Base-by-base conservation (phyloP, 2,797 vertebrate species). In the Margarornis squamiger region DNA sequence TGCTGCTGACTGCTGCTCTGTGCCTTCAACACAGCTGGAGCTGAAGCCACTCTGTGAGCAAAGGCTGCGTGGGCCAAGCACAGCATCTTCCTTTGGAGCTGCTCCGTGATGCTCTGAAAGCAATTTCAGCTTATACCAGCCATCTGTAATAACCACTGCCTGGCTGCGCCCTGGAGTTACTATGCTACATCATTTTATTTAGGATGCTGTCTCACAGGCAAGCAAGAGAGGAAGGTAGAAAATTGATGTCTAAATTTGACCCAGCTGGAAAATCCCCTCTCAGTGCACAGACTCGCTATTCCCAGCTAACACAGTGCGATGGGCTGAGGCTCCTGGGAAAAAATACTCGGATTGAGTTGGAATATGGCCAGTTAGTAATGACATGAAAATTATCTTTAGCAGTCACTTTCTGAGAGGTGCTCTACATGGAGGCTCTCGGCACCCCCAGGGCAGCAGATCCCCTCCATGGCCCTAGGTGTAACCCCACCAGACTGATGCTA, bases 401-500 rank as follows among this genome's bases (percentile, higher is more conserved):
- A 76, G 45, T 19, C 26, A 14, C 39, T 17, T 81, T 9, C 34
- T 38, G 7, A 19, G 26, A 76, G 24, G 23, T 55, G 39, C 46
- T 67, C 9, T 55, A 14, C 39, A 34, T 8, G 55, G 30, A 80
- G 81, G 43, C 10, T 85, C 39, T 86, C 1, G 0, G 30, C 19
- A 49, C 2, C 7, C 26, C 0, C 0, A 38, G 18, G 11, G 22
- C 49, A 73, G n/a, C 20, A 73, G 26, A 59, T 34, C 6, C 11
- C 10, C 26, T 71, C 39, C 22, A 57, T 38, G 59, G 73, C 15
- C 16, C 22, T 12, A 4, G 6, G 2, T 30, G 5, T 51, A 73
- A 24, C 3, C 5, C 14, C 10, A 20, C 17, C 11, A 34, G 10
- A 14, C 6, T 16, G 63, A 55, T 38, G 18, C 6, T 36, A 72